Percentiles rank a stretch among this genome's conserved stretches.
Conservation (phyloP, 2,113 vertebrate genomes). For the Grus americana region DNA sequence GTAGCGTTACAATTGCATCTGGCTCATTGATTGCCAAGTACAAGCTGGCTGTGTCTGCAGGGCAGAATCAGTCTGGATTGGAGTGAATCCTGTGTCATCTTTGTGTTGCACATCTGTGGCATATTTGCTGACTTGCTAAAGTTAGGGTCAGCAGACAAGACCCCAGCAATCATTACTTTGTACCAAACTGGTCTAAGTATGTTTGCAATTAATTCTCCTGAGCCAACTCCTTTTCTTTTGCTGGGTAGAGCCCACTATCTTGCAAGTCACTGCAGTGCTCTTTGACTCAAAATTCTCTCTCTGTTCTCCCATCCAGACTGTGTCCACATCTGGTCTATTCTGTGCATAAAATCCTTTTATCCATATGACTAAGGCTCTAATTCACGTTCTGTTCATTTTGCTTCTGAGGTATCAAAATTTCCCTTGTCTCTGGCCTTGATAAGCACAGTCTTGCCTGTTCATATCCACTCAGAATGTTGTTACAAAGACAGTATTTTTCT, state of each 20-base stretch:
- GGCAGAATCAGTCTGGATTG: not conserved
- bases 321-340: not conserved
- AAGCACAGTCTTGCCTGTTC: not conserved
- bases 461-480: not conserved
- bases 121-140: not conserved
- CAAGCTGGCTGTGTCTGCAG: not conserved
- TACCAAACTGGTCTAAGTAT: not conserved
- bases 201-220: not conserved
- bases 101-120: not conserved
- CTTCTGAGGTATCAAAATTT: not conserved
- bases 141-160: not conserved
- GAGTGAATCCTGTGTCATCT: not conserved
- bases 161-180: not conserved
- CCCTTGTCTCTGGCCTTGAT: not conserved
- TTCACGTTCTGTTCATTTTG: not conserved
- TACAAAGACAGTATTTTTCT: not conserved
- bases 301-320: not conserved
- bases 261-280: not conserved
- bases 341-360: not conserved
- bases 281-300: not conserved
- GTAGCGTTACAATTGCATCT: constrained; percentile 6
- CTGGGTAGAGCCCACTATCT: not conserved
- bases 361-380: not conserved
- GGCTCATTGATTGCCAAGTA: not conserved
- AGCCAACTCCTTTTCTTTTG: not conserved